These are phyloP conservation scores for Tretioscincus oriximinensis DNA, from an alignment of 2,113 vertebrate species.

Conservation along the genomic window DNA sequence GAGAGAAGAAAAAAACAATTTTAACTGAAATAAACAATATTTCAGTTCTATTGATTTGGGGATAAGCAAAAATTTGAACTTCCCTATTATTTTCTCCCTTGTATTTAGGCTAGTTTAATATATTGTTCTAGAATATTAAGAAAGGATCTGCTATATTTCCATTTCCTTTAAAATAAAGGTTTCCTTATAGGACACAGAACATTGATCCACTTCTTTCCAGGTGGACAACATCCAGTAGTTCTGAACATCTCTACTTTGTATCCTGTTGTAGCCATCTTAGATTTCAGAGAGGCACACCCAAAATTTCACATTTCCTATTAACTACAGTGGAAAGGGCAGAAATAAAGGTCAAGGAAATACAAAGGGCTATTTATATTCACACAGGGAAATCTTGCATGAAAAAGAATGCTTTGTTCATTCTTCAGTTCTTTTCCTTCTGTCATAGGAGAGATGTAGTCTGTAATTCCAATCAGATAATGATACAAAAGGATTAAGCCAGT, in stretches of 20 bases:
- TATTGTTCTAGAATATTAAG: neutral
- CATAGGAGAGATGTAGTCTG: no score
- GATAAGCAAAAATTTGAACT: neutral
- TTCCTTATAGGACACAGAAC: neutral
- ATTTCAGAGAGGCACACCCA: no score
- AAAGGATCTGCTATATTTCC: neutral
- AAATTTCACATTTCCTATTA: no score
- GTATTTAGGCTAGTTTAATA: neutral
- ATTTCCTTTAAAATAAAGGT: neutral
- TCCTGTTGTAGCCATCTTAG: no score
- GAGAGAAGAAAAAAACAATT: conserved; percentile 8
- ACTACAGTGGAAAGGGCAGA: no score
- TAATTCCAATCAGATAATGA: no score
- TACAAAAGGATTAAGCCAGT: no score
- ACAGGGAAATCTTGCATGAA: no score
- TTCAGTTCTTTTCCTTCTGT: no score
- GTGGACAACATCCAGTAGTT: neutral
- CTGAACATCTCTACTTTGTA: neutral
- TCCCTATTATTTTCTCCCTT: neutral
- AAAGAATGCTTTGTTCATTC: no score
- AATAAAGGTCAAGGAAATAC: no score
- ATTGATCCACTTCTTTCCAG: neutral
- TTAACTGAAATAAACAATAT: neutral
- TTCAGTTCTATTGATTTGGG: neutral
- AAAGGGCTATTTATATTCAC: no score